Evolutionary conservation across 2,888 invertebrate genomes (phyloP).

Genomic region (Aleiodes leptofemur): DNA sequence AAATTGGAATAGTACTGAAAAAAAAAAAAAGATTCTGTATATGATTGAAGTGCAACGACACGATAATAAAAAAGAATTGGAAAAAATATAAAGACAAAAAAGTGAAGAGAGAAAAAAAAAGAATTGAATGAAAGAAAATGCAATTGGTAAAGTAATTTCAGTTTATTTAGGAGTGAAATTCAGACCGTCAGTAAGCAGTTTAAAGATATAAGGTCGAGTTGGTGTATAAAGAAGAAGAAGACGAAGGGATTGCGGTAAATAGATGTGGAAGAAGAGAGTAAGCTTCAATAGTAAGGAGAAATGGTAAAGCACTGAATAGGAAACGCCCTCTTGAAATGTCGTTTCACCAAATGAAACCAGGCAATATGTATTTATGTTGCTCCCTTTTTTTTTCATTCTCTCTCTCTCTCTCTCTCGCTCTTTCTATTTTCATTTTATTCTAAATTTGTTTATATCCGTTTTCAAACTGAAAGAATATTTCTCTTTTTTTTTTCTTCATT

Average conservation of each 20-base stretch:
- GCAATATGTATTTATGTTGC: slow-evolving; percentile 39
- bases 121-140: slow-evolving; percentile 41
- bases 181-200: slow-evolving; percentile 48
- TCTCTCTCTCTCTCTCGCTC: background rate
- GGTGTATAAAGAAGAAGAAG: slow-evolving; percentile 34
- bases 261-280: slow-evolving; percentile 49
- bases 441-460: slow-evolving; percentile 1
- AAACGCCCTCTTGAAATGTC: slow-evolving; percentile 52
- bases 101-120: slow-evolving; percentile 18
- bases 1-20: too few species aligned
- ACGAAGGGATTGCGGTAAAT: slow-evolving; percentile 41
- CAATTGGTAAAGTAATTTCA: slow-evolving; percentile 58
- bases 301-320: slow-evolving; percentile 50
- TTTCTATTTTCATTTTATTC: slow-evolving; percentile 9
- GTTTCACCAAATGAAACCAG: slow-evolving; percentile 31
- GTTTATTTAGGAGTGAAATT: slow-evolving; percentile 56
- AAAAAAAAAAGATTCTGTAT: too few species aligned
- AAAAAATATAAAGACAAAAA: slow-evolving; percentile 4
- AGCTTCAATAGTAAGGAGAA: slow-evolving; percentile 18
- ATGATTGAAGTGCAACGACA: too few species aligned
- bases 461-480: slow-evolving; percentile 2
- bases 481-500: slow-evolving; percentile 4
- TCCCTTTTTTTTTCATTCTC: background rate
- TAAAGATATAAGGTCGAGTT: slow-evolving; percentile 33
- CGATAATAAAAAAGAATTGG: too few species aligned